These are phyloP conservation scores for Automeris io DNA, from an alignment of 2,888 invertebrate genomes.

Conservation along the genomic window DNA sequence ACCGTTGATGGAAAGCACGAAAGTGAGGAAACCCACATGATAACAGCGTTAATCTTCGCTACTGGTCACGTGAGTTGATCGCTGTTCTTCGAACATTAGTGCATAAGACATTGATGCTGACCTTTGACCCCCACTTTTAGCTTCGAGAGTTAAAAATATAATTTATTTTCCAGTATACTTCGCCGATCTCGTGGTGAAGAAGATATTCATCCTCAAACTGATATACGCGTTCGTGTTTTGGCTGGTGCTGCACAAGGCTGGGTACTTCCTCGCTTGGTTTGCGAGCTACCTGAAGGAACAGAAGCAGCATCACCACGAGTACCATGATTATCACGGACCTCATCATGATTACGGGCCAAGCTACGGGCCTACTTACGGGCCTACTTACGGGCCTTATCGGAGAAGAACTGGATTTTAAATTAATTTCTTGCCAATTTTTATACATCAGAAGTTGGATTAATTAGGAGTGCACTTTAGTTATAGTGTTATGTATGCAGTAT, in stretches of 20 bases:
- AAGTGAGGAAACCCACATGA: too few species aligned
- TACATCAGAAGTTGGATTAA: neutral
- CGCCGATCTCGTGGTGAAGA: constrained; percentile 60
- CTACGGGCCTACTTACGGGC: constrained; percentile 8
- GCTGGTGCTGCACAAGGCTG: constrained; percentile 63
- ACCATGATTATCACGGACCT: constrained; percentile 28
- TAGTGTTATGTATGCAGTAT: too few species aligned
- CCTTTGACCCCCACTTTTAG: too few species aligned
- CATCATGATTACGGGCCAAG: constrained; percentile 30
- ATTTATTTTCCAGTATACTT: constrained; percentile 59
- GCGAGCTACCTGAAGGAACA: constrained; percentile 56
- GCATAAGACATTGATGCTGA: too few species aligned
- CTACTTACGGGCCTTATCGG: constrained; percentile 12
- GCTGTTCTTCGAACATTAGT: too few species aligned
- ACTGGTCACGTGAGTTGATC: too few species aligned
- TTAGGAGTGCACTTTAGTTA: too few species aligned
- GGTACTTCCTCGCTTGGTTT: constrained; percentile 66
- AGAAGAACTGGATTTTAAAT: constrained; percentile 5
- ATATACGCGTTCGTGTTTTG: constrained; percentile 63
- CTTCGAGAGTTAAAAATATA: too few species aligned
- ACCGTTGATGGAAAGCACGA: too few species aligned
- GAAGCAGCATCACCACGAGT: constrained; percentile 39
- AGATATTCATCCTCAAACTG: constrained; percentile 60
- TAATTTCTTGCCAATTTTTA: neutral
- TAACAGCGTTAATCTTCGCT: too few species aligned